Evolutionary conservation across 2,888 invertebrate genomes (phyloP), one percentile per base, ranked within the genome.

Genomic region (Amaurobius ferox): DNA sequence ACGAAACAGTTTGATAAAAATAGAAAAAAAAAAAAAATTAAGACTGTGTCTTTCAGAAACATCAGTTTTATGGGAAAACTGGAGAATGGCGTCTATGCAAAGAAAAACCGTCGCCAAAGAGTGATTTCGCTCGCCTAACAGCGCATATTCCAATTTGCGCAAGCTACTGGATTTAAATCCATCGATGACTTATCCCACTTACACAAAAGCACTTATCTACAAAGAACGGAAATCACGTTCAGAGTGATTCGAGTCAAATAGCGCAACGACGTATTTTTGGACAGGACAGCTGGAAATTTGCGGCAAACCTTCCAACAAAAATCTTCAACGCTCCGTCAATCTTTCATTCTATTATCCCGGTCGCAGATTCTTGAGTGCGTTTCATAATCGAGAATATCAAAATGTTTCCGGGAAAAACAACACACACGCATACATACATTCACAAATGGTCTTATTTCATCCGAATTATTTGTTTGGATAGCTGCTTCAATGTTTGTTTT

Each of bases 351-450:
- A 55, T 55, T 55, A 55, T 55, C 23, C n/a, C 16, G 23, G 19
- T 55, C 19, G 55, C 19, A 55, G 16, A 55, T 55, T 55, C 55
- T 55, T 7, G 55, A 55, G 55, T 55, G 55, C 23, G 55, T 55
- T 55, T 55, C 55, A 3, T 55, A 55, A 55, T 55, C 55, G 23
- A 5, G 55, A 55, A 55, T 55, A 55, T 55, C 55, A 55, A 55
- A 55, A 55, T 23, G 2, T 23, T 55, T 55, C 19, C 55, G 23
- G 55, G n/a, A 1, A 55, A n/a, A 44, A 44, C 35, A 44, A 55
- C 55, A 55, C 55, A 55, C 6, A 35, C 5, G 5, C 9, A 35
- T 55, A 23, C 55, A 55, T 23, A 23, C 23, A 55, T 23, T 23
- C 55, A 16, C 55, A 55, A n/a, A 55, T 23, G 23, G 23, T 23